Evolutionary conservation across 2,113 vertebrate species (phyloP).

Genomic region (Theristicus caerulescens): DNA sequence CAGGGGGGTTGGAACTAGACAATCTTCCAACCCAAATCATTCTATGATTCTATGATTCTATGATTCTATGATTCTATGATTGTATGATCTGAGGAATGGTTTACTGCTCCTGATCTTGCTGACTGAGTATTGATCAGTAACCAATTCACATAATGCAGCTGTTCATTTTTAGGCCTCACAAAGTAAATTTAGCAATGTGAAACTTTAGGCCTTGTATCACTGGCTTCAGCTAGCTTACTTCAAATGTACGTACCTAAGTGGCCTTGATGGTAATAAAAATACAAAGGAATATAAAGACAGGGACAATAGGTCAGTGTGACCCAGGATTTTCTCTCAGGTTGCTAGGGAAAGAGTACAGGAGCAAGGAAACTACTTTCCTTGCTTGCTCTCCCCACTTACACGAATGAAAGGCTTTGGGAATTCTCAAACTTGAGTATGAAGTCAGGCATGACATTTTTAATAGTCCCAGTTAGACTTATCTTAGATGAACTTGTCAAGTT

Average conservation of each 20-base stretch:
- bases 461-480: background rate
- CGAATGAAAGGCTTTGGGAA: background rate
- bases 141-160: background rate
- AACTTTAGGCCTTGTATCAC: background rate
- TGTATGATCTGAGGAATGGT: background rate
- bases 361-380: background rate
- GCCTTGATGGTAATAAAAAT: background rate
- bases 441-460: background rate
- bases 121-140: background rate
- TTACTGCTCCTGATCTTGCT: background rate
- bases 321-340: background rate
- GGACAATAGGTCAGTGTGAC: background rate
- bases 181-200: background rate
- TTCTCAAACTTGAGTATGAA: background rate
- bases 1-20: too few species aligned
- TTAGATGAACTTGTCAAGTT: background rate
- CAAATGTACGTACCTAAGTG: background rate
- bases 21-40: too few species aligned
- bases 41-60: too few species aligned
- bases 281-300: background rate
- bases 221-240: background rate
- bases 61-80: background rate
- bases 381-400: background rate
- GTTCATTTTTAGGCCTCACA: background rate
- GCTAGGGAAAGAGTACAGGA: background rate